Conservation (phyloP, 2,113 vertebrate genomes). For the Passer domesticus region DNA sequence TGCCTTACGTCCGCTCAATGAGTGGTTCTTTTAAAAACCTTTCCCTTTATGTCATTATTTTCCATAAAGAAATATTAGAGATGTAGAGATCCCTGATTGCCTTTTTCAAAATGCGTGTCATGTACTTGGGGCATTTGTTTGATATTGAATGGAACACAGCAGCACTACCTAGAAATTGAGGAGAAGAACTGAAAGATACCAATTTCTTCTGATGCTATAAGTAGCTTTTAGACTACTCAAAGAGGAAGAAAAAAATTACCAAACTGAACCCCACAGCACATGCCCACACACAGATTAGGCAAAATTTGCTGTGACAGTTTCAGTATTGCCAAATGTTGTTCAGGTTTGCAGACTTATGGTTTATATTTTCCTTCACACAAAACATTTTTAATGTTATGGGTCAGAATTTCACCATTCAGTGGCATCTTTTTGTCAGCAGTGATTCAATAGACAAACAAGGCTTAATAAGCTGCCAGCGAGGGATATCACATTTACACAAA, state of each 20-base stretch:
- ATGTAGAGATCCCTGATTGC: constrained; percentile 27
- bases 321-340: not conserved
- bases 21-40: constrained; percentile 39
- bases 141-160: constrained; percentile 44
- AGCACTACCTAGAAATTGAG: constrained; percentile 7
- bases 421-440: not conserved
- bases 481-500: not conserved
- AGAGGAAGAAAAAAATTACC: not conserved
- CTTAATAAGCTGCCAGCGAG: not conserved
- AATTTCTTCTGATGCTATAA: not conserved
- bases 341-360: not conserved
- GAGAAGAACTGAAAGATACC: constrained; percentile 26
- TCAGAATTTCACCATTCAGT: not conserved
- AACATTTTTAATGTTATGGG: not conserved
- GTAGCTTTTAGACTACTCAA: constrained; percentile 9
- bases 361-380: not conserved
- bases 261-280: not conserved
- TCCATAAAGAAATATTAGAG: constrained; percentile 25
- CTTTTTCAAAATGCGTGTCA: constrained; percentile 9
- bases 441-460: not conserved
- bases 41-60: constrained; percentile 34
- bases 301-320: not conserved
- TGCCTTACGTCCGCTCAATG: not conserved
- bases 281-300: not conserved
- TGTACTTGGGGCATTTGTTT: constrained; percentile 44